phyloP scores from a whole-genome alignment of 2,797 vertebrate species.

The Notoglanidium macrostoma region DNA sequence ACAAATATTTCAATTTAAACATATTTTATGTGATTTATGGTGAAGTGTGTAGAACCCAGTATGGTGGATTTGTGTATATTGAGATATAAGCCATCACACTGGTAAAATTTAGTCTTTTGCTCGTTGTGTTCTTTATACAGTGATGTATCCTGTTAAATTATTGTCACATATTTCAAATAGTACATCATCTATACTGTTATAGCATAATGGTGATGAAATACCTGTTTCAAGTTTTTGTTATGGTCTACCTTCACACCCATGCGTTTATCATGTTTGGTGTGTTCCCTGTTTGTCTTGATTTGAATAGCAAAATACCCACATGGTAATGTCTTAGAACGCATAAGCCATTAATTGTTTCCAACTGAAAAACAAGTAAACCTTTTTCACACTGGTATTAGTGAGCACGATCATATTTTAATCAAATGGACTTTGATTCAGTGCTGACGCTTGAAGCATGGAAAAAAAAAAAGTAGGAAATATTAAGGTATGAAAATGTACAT shows the following conservation, averaged over 20 bases:
- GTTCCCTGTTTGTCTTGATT: conserved; percentile 14
- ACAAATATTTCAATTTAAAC: neutral
- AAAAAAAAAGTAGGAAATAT: neutral
- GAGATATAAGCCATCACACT: neutral
- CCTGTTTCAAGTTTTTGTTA: neutral
- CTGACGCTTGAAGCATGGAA: neutral
- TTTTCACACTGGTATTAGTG: neutral
- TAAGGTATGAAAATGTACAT: conserved; percentile 1
- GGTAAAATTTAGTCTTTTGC: neutral
- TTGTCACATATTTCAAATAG: neutral
- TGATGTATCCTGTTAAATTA: neutral
- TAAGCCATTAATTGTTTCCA: neutral
- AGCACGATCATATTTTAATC: neutral
- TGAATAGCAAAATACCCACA: conserved; percentile 7
- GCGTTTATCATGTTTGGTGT: neutral
- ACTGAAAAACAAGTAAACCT: neutral
- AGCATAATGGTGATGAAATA: too few species aligned
- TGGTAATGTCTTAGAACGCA: neutral
- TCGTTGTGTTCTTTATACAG: neutral
- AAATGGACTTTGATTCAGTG: neutral
- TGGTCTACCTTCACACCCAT: neutral
- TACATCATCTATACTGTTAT: neutral
- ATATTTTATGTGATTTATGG: neutral
- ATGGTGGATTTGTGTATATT: neutral
- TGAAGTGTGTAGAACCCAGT: neutral